These are phyloP conservation scores for Cyphomyrmex costatus DNA, from an alignment of 1,140 invertebrate genomes.

Conservation along the genomic window DNA sequence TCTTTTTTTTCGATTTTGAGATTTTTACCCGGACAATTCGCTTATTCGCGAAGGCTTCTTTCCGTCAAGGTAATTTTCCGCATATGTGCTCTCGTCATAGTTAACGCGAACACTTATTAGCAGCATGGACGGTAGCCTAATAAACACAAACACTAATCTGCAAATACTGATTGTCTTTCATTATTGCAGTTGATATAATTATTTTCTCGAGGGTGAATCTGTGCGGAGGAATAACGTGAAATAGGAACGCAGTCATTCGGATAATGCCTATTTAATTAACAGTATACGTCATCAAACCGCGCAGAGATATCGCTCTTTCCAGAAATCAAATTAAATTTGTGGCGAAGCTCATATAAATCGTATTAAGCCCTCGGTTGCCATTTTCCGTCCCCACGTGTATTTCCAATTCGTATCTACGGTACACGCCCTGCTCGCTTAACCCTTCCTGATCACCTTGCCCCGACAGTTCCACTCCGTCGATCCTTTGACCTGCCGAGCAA, in stretches of 20 bases:
- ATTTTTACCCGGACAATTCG: neutral
- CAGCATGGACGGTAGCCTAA: neutral
- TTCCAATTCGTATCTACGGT: slow-evolving; percentile 68
- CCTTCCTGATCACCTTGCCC: slow-evolving; percentile 58
- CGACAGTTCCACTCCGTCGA: slow-evolving; percentile 48
- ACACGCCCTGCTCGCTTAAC: slow-evolving; percentile 41
- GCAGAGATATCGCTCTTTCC: slow-evolving; percentile 57
- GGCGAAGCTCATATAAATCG: slow-evolving; percentile 65
- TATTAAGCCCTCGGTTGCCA: slow-evolving; percentile 63
- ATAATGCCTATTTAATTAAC: slow-evolving; percentile 72
- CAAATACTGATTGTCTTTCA: slow-evolving; percentile 58
- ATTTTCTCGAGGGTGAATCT: slow-evolving; percentile 55
- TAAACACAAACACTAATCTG: slow-evolving; percentile 49
- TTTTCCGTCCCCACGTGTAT: slow-evolving; percentile 64
- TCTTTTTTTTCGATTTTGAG: neutral
- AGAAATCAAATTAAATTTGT: slow-evolving; percentile 70
- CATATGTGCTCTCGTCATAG: neutral
- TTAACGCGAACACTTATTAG: slow-evolving; percentile 28
- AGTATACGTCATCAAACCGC: slow-evolving; percentile 51
- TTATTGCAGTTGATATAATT: slow-evolving; percentile 53
- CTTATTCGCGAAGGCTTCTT: slow-evolving; percentile 5
- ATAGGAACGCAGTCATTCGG: slow-evolving; percentile 53
- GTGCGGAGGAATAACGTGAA: slow-evolving; percentile 20
- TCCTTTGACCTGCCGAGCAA: slow-evolving; percentile 62
- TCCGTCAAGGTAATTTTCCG: slow-evolving; percentile 11